Base-by-base conservation (phyloP, 2,888 invertebrate genomes). In the Drosophila tanythrix region DNA sequence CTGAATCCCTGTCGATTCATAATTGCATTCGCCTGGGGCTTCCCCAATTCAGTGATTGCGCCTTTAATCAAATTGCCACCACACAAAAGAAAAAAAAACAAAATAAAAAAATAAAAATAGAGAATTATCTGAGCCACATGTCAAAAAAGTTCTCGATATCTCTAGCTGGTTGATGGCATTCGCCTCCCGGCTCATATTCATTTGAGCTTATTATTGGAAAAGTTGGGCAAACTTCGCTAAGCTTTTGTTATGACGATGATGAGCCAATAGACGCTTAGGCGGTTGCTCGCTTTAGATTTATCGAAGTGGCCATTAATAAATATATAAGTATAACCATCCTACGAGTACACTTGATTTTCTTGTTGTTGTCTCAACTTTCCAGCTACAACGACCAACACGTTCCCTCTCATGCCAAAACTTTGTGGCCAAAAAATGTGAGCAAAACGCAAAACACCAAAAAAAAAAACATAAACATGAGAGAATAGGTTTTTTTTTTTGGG, bases 121-220 rank as follows among this genome's bases (percentile, higher is more conserved):
- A 46, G 68, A 52, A 76, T 76, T 77, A 84, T 90, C 78, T 70
- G 61, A 76, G 67, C 63, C 83, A 74, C 83, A 74, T 81, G 83
- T 81, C 83, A 81, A 72, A 77, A 74, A 76, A 76, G 69, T 76
- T 76, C 38, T 55, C 51, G 64, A 79, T 79, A 76, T 76, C 76
- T 76, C 58, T 79, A 53, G 60, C 64, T 62, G 64, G 50, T 4
- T 53, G 70, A 69, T 53, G 70, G 67, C 25, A 55, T 63, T 64
- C 58, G 60, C 50, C 64, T 52, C 65, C 43, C 21, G 62, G 50
- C 68, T 74, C 71, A 86, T 90, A 86, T 85, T 85, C 73, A 85
- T 90, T 90, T 85, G 75, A 86, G 85, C 89, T 78, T 85, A 88
- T 88, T 85, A 90, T 88, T 88, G 82, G 88, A 89, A 90, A 88